phyloP scores from a whole-genome alignment of 2,888 invertebrate genomes.

The Coremacera marginata region DNA sequence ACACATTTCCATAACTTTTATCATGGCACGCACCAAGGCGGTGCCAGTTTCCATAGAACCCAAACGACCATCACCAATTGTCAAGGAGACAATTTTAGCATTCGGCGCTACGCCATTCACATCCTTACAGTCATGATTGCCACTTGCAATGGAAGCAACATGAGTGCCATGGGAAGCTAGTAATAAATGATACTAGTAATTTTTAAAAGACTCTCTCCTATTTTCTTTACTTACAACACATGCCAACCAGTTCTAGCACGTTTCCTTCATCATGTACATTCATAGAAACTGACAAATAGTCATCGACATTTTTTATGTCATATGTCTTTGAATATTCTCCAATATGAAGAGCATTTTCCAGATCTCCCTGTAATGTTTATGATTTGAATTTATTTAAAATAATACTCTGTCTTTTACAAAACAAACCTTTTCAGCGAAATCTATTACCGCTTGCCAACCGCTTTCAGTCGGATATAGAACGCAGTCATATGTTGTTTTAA shows the following conservation, averaged over 20 bases:
- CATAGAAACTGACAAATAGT: constrained; percentile 88
- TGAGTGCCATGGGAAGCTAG: constrained; percentile 97
- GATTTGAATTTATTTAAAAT: too few relatives aligned
- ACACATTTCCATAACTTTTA: constrained; percentile 83
- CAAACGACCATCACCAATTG: constrained; percentile 93
- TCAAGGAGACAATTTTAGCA: constrained; percentile 91
- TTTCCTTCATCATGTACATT: constrained; percentile 94
- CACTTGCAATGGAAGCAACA: constrained; percentile 96
- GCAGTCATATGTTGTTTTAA: constrained; percentile 93
- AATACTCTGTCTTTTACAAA: too few relatives aligned
- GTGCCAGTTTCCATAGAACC: constrained; percentile 98
- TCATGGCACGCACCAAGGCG: constrained; percentile 91
- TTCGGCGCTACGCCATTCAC: constrained; percentile 96
- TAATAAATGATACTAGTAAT: too few relatives aligned
- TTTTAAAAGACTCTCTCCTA: too few relatives aligned
- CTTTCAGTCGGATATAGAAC: constrained; percentile 93
- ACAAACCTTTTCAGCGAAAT: constrained; percentile 64
- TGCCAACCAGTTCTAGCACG: constrained; percentile 90
- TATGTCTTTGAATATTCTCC: constrained; percentile 85
- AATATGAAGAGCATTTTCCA: constrained; percentile 81
- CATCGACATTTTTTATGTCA: constrained; percentile 83
- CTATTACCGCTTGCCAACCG: constrained; percentile 77
- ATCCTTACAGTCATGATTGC: constrained; percentile 85
- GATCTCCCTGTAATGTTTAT: constrained; percentile 74
- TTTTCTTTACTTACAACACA: constrained; percentile 94